phyloP scores from a whole-genome alignment of 2,888 invertebrate genomes.

The Cryptosula pallasiana region DNA sequence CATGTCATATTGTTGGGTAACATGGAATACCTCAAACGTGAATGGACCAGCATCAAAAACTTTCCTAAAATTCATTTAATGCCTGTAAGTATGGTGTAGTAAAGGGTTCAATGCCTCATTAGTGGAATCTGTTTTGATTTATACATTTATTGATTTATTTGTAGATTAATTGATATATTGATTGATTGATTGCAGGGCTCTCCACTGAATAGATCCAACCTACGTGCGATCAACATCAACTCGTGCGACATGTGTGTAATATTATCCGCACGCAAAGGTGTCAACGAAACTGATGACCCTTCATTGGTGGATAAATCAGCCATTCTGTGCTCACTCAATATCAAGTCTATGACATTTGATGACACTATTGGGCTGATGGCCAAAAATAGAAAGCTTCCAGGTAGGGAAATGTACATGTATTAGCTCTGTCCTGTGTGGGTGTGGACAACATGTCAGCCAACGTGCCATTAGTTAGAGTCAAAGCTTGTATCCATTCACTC shows the following conservation, averaged over 20 bases:
- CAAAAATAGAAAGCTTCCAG: conserved; percentile 6
- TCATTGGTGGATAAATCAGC: conserved; percentile 99
- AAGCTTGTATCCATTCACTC: too few species aligned
- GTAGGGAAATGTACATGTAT: not conserved
- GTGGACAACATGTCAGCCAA: too few species aligned
- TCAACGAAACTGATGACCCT: conserved; percentile 86
- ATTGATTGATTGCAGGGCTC: too few species aligned
- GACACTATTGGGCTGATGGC: not conserved
- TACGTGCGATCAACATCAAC: conserved; percentile 96
- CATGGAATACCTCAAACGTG: conserved; percentile 90
- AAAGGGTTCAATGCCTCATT: too few species aligned
- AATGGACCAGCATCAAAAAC: conserved; percentile 99
- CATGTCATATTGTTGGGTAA: conserved; percentile 97
- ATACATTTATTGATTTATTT: too few species aligned
- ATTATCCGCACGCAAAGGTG: conserved; percentile 75
- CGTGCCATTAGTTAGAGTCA: too few species aligned
- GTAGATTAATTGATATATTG: too few species aligned
- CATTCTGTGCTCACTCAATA: conserved; percentile 94
- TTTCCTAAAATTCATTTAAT: conserved; percentile 96
- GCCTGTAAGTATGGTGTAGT: conserved; percentile 76
- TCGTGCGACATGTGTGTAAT: conserved; percentile 99
- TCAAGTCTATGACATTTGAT: conserved; percentile 52
- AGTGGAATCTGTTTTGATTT: too few species aligned
- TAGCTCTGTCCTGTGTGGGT: not conserved
- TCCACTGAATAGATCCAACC: conserved; percentile 91